These are phyloP conservation scores for Lethrus apterus DNA, from an alignment of 1,140 invertebrate species.

Conservation along the genomic window DNA sequence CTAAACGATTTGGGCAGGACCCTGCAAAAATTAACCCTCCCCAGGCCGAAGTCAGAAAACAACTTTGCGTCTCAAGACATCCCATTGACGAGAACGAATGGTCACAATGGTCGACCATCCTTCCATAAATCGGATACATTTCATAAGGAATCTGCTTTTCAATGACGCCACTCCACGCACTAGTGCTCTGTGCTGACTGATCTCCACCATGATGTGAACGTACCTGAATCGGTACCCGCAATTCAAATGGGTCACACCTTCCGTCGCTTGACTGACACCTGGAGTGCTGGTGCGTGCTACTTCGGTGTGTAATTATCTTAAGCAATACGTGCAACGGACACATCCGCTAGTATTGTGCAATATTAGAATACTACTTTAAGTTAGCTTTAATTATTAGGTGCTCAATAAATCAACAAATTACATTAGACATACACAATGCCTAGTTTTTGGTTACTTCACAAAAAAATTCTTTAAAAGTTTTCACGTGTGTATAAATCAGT, in stretches of 20 bases:
- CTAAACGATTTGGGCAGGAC: constrained; percentile 59
- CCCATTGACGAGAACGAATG: constrained; percentile 33
- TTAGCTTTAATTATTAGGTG: constrained; percentile 34
- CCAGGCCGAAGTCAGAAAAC: constrained; percentile 75
- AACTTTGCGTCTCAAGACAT: constrained; percentile 61
- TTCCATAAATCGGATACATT: constrained; percentile 76
- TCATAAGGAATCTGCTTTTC: constrained; percentile 60
- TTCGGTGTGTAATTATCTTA: constrained; percentile 17
- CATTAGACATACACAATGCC: constrained; percentile 15
- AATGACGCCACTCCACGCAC: constrained; percentile 67
- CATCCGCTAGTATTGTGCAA: constrained; percentile 31
- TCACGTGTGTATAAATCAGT: too few relatives aligned
- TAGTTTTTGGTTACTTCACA: constrained; percentile 21
- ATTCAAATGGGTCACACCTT: constrained; percentile 1
- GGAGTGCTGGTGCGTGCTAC: constrained; percentile 21
- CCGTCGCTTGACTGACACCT: constrained; percentile 9
- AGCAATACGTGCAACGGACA: constrained; percentile 33
- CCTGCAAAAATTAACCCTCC: constrained; percentile 51
- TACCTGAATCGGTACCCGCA: constrained; percentile 7
- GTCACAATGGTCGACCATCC: constrained; percentile 51
- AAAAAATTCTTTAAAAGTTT: too few relatives aligned
- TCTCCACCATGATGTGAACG: constrained; percentile 10
- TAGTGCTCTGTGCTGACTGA: constrained; percentile 45
- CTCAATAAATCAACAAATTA: constrained; percentile 27
- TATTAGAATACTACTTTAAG: constrained; percentile 29